Base-by-base conservation (phyloP, 2,888 invertebrate species). In the Drosophila paracracens region DNA sequence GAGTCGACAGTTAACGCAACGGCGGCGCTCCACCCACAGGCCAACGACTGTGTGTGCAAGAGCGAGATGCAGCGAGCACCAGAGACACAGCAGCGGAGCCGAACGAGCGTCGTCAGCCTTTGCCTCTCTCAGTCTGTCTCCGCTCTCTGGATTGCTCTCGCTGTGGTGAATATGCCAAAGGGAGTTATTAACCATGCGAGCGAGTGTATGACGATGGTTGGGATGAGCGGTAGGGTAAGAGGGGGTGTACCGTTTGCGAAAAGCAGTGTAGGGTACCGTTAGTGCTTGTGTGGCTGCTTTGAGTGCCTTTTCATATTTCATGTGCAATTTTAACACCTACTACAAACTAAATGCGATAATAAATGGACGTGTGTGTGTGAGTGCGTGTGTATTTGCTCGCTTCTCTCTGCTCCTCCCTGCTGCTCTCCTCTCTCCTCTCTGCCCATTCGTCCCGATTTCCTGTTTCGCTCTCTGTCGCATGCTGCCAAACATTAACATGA, bases 241-340 rank as follows among this genome's bases (percentile, higher is more conserved):
- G 31, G 35, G 40, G 5, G 40, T 0, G 40, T 0, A 11, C 43
- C 21, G 43, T 38, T 36, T 31, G 48, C 6, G 1, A 16, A 31
- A 57, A 31, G 40, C 31, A 57, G 43, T 31, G 46, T 25, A 35
- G 58, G 33, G 35, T 56, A 51, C 46, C 36, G 35, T 76, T 61
- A 58, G 40, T 76, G 38, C 40, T 61, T 50, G 40, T 40, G 70
- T 52, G 48, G 54, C 40, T 52, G 61, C 74, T 77, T 63, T 73
- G 78, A 86, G 72, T 73, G 82, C 60, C 71, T 88, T 76, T 89
- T 84, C 89, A 89, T 89, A 88, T 84, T 89, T 84, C 88, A 89
- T 84, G 74, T 88, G 88, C 85, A 82, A 76, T 86, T 86, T 86
- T 76, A 88, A 85, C 90, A 86, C 90, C 83, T 88, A 89, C 88